Evolutionary conservation across 1,140 invertebrate species (phyloP), one percentile per base, ranked within the genome.

Genomic region (Vanessa atalanta): DNA sequence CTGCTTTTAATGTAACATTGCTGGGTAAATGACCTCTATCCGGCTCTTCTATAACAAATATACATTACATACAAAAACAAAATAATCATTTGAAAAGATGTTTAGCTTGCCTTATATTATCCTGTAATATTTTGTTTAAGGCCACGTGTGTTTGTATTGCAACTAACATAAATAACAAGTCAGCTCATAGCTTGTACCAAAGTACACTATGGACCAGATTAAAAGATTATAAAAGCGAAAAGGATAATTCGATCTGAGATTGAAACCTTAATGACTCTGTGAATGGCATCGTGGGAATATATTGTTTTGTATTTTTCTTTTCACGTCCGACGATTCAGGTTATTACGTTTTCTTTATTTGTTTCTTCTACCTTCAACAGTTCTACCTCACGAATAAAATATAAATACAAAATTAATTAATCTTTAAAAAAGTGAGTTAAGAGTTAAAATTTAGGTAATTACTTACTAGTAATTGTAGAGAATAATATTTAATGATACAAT

Each of bases 231-330:
- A 57, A 9, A 37, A 31, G 31, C 23, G 13, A 37, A 37, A 6
- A 9, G 57, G 31, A 61, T 61, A 31, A 61, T 61, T 61, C 31
- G 23, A 61, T 37, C 57, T 61, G 57, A 31, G 57, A 61, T 61
- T 61, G 20, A 60, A 60, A 60, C 23, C 20, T 60, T 26, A 60
- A 60, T 14, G 55, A 6, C 20, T 0, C 55, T 31, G 55, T 60
- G 23, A 60, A 60, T 60, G 55, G 23, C 4, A 7, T 12, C 23
- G 23, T 26, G 23, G 7, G 55, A 60, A 20, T 26, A 60, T 26
- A 8, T 60, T 60, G 5, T 55, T 37, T 61, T 61, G 15, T 31
- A 12, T 31, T 4, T 3, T 37, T n/a, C 31, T 13, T 23, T 57
- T 57, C 13, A 23, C 53, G 53, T 57, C 20, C 37, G 9, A 57